A percentile compares a stretch with the other conserved stretches of the same genome.
Evolutionary conservation across 2,888 invertebrate genomes (phyloP).

Genomic region (Saturnia japonica): DNA sequence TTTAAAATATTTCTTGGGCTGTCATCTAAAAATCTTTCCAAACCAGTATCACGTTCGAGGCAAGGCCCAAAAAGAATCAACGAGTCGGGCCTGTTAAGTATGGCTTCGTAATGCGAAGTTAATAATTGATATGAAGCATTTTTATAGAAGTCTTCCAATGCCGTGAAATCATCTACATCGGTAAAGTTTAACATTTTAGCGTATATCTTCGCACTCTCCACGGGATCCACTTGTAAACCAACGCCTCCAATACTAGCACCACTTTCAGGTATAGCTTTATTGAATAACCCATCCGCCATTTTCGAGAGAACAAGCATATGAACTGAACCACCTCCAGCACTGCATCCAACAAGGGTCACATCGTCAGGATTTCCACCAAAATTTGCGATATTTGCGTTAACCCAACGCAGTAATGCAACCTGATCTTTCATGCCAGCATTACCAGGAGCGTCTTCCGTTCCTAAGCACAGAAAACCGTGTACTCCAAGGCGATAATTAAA

Average conservation of each 20-base stretch:
- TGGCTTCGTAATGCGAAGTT: conserved; percentile 13
- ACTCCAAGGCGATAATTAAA: conserved; percentile 40
- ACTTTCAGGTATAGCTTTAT: conserved; percentile 51
- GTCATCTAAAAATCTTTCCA: conserved; percentile 37
- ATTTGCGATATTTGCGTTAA: conserved; percentile 47
- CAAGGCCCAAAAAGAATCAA: conserved; percentile 34
- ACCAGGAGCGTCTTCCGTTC: conserved; percentile 45
- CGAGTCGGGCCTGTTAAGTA: background rate
- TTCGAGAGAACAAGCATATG: conserved; percentile 47
- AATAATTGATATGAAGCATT: conserved; percentile 30
- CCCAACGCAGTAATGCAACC: conserved; percentile 41
- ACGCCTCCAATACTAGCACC: conserved; percentile 38
- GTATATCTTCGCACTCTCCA: conserved; percentile 42
- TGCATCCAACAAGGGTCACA: conserved; percentile 49
- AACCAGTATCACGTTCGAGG: conserved; percentile 35
- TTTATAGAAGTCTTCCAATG: conserved; percentile 50
- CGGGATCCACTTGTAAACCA: conserved; percentile 46
- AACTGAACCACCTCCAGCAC: conserved; percentile 49
- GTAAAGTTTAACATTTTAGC: conserved; percentile 40
- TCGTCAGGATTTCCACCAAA: conserved; percentile 56
- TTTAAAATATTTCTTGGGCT: conserved; percentile 36
- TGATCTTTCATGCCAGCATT: conserved; percentile 51
- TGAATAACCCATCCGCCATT: conserved; percentile 44
- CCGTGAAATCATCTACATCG: conserved; percentile 38
- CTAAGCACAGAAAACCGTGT: conserved; percentile 48